phyloP scores from a whole-genome alignment of 2,888 invertebrate species.

The Orchesella flavescens region DNA sequence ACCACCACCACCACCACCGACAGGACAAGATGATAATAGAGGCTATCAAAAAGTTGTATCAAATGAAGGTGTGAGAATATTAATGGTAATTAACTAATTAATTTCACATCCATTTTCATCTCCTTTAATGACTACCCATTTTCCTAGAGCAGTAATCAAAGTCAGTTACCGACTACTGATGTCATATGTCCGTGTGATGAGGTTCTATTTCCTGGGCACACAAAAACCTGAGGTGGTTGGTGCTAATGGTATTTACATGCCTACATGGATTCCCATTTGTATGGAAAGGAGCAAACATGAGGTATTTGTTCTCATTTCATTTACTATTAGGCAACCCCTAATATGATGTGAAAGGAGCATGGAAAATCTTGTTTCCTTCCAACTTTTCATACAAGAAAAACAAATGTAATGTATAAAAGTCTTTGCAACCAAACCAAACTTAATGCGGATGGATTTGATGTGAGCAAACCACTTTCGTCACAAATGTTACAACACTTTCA shows the following conservation, averaged over 20 bases:
- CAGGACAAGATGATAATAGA: too few species aligned
- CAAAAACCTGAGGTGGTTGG: not conserved
- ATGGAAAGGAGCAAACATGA: too few species aligned
- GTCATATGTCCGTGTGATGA: conserved; percentile 28
- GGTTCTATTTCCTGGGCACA: not conserved
- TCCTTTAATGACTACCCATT: conserved; percentile 50
- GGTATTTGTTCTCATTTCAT: not conserved
- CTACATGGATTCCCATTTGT: too few species aligned
- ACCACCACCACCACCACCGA: too few species aligned
- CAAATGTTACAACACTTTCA: too few species aligned
- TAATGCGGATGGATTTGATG: too few species aligned
- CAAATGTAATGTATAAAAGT: too few species aligned
- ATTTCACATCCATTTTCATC: conserved; percentile 55
- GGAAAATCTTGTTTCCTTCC: conserved; percentile 13
- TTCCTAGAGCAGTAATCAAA: conserved; percentile 53
- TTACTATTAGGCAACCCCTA: not conserved
- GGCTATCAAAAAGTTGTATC: conserved; percentile 20
- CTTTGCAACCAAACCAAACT: too few species aligned
- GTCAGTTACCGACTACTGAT: not conserved
- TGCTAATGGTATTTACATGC: too few species aligned
- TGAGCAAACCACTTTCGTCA: too few species aligned
- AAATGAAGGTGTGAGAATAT: conserved; percentile 52
- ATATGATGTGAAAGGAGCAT: not conserved
- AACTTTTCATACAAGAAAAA: too few species aligned
- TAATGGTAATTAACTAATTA: conserved; percentile 58